Evolutionary conservation across 1,140 invertebrate genomes (phyloP), one percentile per base, ranked within the genome.

Genomic region (Ptiloglossa arizonensis): DNA sequence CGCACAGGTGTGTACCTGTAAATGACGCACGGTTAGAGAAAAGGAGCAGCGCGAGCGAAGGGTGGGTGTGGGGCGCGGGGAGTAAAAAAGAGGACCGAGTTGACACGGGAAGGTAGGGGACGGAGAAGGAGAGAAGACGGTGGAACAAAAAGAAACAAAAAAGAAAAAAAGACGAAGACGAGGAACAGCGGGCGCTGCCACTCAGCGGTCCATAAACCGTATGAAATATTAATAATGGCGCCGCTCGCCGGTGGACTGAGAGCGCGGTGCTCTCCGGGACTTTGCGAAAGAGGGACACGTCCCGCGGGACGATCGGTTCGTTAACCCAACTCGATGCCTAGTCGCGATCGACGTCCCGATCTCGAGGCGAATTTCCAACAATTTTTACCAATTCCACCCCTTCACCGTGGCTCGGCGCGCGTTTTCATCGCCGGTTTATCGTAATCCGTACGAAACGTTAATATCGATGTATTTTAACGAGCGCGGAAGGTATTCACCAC

Each of bases 181-280:
- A 77, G 52, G 64, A 77, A 60, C 83, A 81, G 80, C 82, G 84
- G 71, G 85, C 80, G 80, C 83, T 87, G 83, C 86, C 86, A 87
- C 86, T 87, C 86, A 86, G 70, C 86, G 81, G 86, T 81, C 83
- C 79, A 84, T 87, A 87, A 87, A 87, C 81, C 80, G 79, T 86
- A 87, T 86, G 80, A 87, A 87, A 87, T 87, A 87, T 87, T 87
- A 87, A 87, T 87, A 87, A 87, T 84, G 78, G 78, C 80, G 54
- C 70, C 81, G 83, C 44, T 86, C 74, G 62, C 64, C 66, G 54
- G 48, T 70, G 64, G 64, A 69, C 79, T 59, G n/a, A n/a, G n/a
- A n/a, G n/a, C n/a, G 44, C 59, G 22, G 50, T 56, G 35, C 38
- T 68, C 74, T 79, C 56, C n/a, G 70, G 29, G 46, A 80, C 62